Evolutionary conservation across 2,888 invertebrate species (phyloP), one percentile per base, ranked within the genome.

Genomic region (Phortica magna): DNA sequence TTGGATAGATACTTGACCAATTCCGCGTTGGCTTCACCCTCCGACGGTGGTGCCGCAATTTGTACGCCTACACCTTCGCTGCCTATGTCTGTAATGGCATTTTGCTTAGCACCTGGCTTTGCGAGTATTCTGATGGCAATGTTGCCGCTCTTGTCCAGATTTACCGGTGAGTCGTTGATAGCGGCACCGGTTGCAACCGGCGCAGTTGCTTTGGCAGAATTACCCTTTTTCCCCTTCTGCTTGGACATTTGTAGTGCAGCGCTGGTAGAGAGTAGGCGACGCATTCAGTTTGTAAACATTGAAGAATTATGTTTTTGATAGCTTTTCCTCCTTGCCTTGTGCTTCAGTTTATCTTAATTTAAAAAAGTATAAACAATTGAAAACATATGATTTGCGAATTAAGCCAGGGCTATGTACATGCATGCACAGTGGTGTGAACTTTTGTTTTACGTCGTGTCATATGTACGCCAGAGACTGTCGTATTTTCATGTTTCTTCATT

Each of bases 21-120:
- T 89, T 96, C 96, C 0, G 94, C 93, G 86, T 96, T 96, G 12
- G 96, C 96, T 92, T 96, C 95, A 3, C 96, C 96, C 87, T 96
- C 96, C 5, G 95, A 93, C 0, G 96, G 96, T n/a, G 96, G 96
- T 1, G 96, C 96, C 77, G 94, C 94, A 80, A 96, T 96, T 89
- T 96, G 95, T 14, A 96, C 93, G n/a, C 95, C 95, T 41, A 96
- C 93, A 9, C 94, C 94, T 87, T 96, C 95, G 1, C 91, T 89
- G 2, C 93, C 92, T 73, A 95, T 93, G 84, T 93, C 94, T 78
- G 95, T 95, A 76, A 96, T 93, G 67, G 93, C 92, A 89, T 95
- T 96, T 75, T 93, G 93, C 91, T 95, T 96, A 0, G 96, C 95
- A 67, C 96, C 96, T 22, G 96, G 96, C 90, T 96, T 96, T 0